Conservation (phyloP, 2,797 vertebrate species). For the Anableps anableps region DNA sequence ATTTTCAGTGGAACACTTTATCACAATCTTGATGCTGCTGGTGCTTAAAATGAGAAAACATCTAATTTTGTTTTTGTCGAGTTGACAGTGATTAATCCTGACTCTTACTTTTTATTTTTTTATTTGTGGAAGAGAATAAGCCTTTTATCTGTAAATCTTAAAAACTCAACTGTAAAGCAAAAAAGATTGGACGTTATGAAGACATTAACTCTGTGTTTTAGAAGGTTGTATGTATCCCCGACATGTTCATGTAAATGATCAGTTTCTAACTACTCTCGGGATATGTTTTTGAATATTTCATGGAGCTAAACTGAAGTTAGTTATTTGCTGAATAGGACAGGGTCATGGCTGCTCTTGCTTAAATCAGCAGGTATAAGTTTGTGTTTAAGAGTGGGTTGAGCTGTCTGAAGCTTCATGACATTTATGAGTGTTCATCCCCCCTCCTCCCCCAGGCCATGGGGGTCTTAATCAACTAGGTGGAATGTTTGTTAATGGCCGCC, state of each 20-base stretch:
- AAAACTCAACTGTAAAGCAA: neutral
- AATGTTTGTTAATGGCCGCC: conserved; percentile 93
- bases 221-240: too few species aligned
- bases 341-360: neutral
- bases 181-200: neutral
- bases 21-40: neutral
- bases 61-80: neutral
- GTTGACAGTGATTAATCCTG: neutral
- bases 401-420: conserved; percentile 65
- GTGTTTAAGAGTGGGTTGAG: neutral
- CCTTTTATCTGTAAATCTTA: neutral
- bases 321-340: neutral
- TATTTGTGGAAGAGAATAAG: neutral
- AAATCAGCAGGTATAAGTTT: neutral
- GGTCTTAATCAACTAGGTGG: conserved; percentile 94
- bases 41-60: neutral
- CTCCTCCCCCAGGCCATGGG: conserved; percentile 88
- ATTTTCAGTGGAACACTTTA: conserved; percentile 16
- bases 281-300: neutral
- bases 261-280: neutral
- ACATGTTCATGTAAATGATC: neutral
- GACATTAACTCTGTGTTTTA: neutral
- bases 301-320: neutral
- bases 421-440: conserved; percentile 83
- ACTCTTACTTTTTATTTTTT: neutral